Conservation (phyloP, 1,140 invertebrate genomes). For the Rhagoletis pomonella region DNA sequence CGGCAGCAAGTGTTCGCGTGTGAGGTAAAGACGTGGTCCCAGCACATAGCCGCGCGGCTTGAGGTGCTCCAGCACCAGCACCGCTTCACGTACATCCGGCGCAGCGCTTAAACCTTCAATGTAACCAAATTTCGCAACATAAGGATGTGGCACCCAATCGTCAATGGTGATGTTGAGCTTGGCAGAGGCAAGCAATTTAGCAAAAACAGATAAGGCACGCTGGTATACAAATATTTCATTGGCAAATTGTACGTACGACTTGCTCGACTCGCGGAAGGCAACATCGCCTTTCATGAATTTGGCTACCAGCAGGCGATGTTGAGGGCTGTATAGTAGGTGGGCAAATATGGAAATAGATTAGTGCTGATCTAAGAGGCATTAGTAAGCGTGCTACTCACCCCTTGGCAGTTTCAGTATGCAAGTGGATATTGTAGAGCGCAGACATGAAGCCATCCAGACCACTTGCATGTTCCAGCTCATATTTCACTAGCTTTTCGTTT, state of each 20-base stretch:
- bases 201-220: conserved; percentile 66
- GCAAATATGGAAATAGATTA: background rate
- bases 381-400: conserved; percentile 27
- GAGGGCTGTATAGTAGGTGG: conserved; percentile 7
- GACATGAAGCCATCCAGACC: conserved; percentile 72
- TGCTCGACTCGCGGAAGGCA: conserved; percentile 64
- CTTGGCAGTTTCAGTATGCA: conserved; percentile 59
- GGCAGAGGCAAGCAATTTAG: conserved; percentile 61
- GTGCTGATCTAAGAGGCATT: background rate
- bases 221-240: conserved; percentile 68
- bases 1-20: conserved; percentile 64
- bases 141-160: conserved; percentile 63
- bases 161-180: conserved; percentile 47
- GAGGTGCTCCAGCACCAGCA: conserved; percentile 69
- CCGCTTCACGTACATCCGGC: conserved; percentile 59
- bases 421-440: conserved; percentile 65
- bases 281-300: conserved; percentile 71
- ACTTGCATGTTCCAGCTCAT: conserved; percentile 62
- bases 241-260: conserved; percentile 68
- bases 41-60: conserved; percentile 63
- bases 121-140: conserved; percentile 63
- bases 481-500: conserved; percentile 58
- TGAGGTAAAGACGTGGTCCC: conserved; percentile 64
- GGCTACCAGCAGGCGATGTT: conserved; percentile 62
- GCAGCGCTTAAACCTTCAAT: conserved; percentile 61